Evolutionary conservation across 2,797 vertebrate species (phyloP), one percentile per base, ranked within the genome.

Genomic region (Heterohyrax brucei): DNA sequence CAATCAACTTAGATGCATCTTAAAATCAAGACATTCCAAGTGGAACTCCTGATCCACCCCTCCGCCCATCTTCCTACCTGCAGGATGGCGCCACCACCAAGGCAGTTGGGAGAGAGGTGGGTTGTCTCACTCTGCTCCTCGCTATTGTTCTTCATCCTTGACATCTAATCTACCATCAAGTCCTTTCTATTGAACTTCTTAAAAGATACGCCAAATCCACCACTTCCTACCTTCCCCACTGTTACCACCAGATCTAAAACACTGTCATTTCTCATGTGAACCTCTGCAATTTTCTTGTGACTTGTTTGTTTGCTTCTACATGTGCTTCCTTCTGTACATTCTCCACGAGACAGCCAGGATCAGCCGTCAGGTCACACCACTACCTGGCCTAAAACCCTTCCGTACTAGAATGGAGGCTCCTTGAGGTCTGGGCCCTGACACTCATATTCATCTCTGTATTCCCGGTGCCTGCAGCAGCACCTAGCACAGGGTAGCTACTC

Each of bases 101-200:
- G 75, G 86, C 46, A 39, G 5, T 1, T 53, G 44, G 19, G 13
- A 39, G 1, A 3, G 24, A 0, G n/a, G n/a, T 68, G 68, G 33
- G 70, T 3, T 7, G 10, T 62, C 44, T n/a, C 24, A 30, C 48
- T 26, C 46, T 72, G 14, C 81, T 70, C 18, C 10, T 59, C 70
- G 73, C 61, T 89, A 26, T 66, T 89, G 22, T 66, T 82, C 81
- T 53, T 88, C 39, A 33, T 3, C 0, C 30, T 18, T 44, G 44
- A 4, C 68, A 82, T 80, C 64, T 80, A 64, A 50, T 80, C 80
- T 73, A 70, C 78, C 44, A 87, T 75, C 82, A 68, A 79, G 2
- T 64, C 33, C 86, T 89, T 83, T 50, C 61, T 44, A 88, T 33
- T 91, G 84, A 61, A 33, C 22, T 84, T 95, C 56, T 70, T 1